Conservation (phyloP, 2,888 invertebrate genomes). For the Volucella bombylans region DNA sequence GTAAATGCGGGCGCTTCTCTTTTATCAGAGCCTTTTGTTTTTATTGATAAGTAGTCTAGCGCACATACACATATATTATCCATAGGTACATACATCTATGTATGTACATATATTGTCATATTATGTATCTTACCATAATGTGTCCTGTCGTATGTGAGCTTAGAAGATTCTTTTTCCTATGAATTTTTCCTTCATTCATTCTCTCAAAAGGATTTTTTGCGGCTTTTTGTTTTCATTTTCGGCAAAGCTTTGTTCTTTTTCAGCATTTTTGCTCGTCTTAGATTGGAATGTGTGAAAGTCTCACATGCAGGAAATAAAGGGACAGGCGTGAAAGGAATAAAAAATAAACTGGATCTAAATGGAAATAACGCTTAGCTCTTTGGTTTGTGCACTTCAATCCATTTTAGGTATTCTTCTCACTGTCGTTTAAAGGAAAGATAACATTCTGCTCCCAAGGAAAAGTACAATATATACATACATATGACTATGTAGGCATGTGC, state of each 20-base stretch:
- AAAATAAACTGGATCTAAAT: constrained; percentile 17
- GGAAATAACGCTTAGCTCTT: constrained; percentile 25
- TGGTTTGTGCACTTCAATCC: constrained; percentile 13
- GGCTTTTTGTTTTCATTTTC: constrained; percentile 32
- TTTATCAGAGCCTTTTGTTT: too few relatives aligned
- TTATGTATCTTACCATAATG: too few relatives aligned
- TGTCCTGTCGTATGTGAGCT: too few relatives aligned
- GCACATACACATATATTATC: too few relatives aligned
- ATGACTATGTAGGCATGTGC: neutral
- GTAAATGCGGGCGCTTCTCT: too few relatives aligned
- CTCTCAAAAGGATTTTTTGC: constrained; percentile 37
- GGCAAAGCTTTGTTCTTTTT: constrained; percentile 23
- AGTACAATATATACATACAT: neutral
- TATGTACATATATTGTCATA: too few relatives aligned
- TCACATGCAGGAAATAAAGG: constrained; percentile 41
- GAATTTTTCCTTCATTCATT: constrained; percentile 14
- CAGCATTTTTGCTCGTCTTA: constrained; percentile 39
- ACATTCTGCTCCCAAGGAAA: neutral
- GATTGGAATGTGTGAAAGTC: constrained; percentile 48
- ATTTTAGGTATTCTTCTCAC: constrained; percentile 24
- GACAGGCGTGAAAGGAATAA: constrained; percentile 14
- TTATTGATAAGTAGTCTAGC: too few relatives aligned
- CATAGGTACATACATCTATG: too few relatives aligned
- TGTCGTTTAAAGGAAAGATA: constrained; percentile 20
- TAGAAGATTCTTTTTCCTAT: too few relatives aligned